These are phyloP conservation scores for Pheosia tremula DNA, from an alignment of 2,888 invertebrate genomes.

Conservation along the genomic window DNA sequence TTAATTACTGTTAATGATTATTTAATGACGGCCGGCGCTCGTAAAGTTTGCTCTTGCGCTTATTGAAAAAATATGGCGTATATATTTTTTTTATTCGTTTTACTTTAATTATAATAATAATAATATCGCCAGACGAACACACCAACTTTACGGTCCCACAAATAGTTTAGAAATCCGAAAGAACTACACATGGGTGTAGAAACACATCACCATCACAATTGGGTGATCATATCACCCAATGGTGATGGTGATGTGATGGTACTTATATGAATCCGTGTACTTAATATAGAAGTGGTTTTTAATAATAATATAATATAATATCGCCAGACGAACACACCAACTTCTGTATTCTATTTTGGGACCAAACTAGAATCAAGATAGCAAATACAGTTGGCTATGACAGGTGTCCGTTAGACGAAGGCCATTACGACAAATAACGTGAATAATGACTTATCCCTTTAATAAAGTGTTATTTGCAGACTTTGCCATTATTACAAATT, in stretches of 20 bases:
- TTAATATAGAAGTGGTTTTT: no score
- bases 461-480: background rate
- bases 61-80: slow-evolving; percentile 15
- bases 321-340: no score
- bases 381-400: slow-evolving; percentile 47
- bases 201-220: no score
- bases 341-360: no score
- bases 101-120: background rate
- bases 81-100: background rate
- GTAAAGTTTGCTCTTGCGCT: slow-evolving; percentile 17
- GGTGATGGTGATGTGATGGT: no score
- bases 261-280: no score
- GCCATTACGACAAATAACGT: slow-evolving; percentile 58
- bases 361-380: slow-evolving; percentile 7
- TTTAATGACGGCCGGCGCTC: slow-evolving; percentile 21
- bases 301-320: no score
- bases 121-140: no score
- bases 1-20: slow-evolving; percentile 32
- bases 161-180: no score
- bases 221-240: no score
- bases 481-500: background rate
- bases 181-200: no score
- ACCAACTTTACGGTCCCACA: no score
- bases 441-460: slow-evolving; percentile 53
- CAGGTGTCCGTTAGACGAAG: slow-evolving; percentile 47